Base-by-base conservation (phyloP, 2,113 vertebrate genomes). In the Oreocharis arfaki region DNA sequence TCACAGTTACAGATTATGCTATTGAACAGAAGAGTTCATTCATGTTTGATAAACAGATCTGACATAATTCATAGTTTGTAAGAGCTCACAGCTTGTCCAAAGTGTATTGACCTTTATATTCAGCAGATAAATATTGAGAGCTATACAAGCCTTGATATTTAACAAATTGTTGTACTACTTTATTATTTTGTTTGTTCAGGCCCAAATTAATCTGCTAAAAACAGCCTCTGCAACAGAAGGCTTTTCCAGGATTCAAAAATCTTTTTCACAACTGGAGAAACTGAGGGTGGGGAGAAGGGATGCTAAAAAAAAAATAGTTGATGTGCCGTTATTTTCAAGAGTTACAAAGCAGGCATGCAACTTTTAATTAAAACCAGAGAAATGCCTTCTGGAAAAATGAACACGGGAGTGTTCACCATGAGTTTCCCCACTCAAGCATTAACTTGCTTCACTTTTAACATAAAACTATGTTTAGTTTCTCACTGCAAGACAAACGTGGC, bases 201-300 rank as follows among this genome's bases (percentile, higher is more conserved):
- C 18, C 32, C 15, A 63, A n/a, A 4, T 15, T 69, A 33, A 83
- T n/a, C 24, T 93, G 33, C 11, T 21, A 21, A 42, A 65, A 67
- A 2, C 7, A 69, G 13, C 16, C 53, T 52, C 37, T 65, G 35
- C 20, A 83, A 68, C 13, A 28, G 30, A 63, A 63, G 17, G 7
- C 16, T 56, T 57, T 78, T 74, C 28, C 28, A 59, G 18, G 24
- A 35, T 57, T 53, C 35, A 61, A 52, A 85, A 39, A 11, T 39
- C 18, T 49, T 82, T 73, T 37, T 71, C 18, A 44, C 4, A 63
- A 15, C 6, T 57, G 13, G 5, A 73, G 42, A 85, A 59, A 68
- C 0, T 33, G 5, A 8, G 8, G 5, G 1, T 10, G 9, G 13
- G 10, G 6, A 73, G n/a, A 73, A 74, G 7, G 15, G 5, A 52